A percentile compares a stretch with the other conserved stretches of the same genome.
These are phyloP conservation scores for Caenorhabditis becei DNA, from an alignment of 2,888 invertebrate genomes.

Conservation along the genomic window DNA sequence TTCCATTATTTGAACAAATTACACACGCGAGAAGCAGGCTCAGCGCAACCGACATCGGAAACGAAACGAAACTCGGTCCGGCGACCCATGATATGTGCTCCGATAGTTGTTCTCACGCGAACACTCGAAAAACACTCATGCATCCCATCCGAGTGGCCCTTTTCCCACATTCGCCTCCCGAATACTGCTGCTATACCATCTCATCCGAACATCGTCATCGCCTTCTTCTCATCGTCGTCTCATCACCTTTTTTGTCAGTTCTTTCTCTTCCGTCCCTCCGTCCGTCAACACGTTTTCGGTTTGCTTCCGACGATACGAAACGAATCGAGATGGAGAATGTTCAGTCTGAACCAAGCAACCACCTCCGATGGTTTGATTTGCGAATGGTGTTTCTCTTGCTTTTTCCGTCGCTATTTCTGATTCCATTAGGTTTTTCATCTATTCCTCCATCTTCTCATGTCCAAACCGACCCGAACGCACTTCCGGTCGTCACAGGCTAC, in stretches of 20 bases:
- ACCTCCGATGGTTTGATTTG: neutral
- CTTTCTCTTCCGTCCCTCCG: neutral
- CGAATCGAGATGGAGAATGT: neutral
- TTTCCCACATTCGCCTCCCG: constrained; percentile 14
- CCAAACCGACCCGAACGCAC: neutral
- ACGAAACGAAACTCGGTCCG: constrained; percentile 8
- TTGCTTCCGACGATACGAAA: constrained; percentile 34
- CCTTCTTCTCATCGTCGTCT: constrained; percentile 20
- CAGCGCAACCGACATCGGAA: constrained; percentile 18
- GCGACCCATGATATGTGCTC: constrained; percentile 44
- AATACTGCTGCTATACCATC: constrained; percentile 31
- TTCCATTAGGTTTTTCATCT: constrained; percentile 26
- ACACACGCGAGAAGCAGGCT: constrained; percentile 54
- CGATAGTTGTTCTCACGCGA: constrained; percentile 61
- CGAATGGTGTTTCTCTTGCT: constrained; percentile 2
- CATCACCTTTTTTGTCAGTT: constrained; percentile 32
- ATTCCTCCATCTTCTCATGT: neutral
- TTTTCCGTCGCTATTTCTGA: neutral
- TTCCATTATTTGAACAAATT: constrained; percentile 62
- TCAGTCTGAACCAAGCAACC: neutral
- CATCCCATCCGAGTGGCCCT: neutral
- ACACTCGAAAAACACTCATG: constrained; percentile 61
- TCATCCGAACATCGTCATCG: constrained; percentile 19
- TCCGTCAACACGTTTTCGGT: constrained; percentile 46
- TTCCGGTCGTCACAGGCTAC: constrained; percentile 1